Conservation (phyloP, 1,140 invertebrate species). For the Centruroides sculpturatus region DNA sequence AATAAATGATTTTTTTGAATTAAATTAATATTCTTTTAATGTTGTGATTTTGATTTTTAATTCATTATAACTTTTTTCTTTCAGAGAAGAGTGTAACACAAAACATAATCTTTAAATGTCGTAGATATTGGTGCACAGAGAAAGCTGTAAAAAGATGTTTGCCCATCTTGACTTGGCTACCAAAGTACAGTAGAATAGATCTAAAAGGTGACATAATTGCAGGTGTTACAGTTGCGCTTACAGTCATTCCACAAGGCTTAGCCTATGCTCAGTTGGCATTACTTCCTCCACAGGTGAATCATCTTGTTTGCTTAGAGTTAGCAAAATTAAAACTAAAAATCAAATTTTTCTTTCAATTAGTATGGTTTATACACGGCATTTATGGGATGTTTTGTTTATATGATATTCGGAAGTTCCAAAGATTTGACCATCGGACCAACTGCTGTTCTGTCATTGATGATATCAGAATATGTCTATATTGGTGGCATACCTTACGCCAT, state of each 20-base stretch:
- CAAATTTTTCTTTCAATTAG: conserved; percentile 25
- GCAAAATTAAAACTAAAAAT: not conserved
- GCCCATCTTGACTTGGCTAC: conserved; percentile 20
- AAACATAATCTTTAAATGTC: too few species aligned
- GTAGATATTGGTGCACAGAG: not conserved
- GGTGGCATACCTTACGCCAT: conserved; percentile 59
- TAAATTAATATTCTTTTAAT: too few species aligned
- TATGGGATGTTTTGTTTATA: conserved; percentile 79
- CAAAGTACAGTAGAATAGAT: conserved; percentile 18
- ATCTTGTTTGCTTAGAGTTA: not conserved
- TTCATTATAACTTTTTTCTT: not conserved
- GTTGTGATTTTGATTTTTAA: too few species aligned
- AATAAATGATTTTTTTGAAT: too few species aligned
- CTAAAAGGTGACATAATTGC: conserved; percentile 26
- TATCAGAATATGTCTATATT: conserved; percentile 51
- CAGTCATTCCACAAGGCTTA: conserved; percentile 35
- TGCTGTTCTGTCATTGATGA: conserved; percentile 65
- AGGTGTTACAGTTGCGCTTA: conserved; percentile 35
- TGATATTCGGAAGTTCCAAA: conserved; percentile 73
- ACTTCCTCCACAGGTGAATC: conserved; percentile 26
- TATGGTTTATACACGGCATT: conserved; percentile 84
- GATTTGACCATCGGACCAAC: conserved; percentile 84
- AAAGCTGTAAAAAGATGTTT: conserved; percentile 16
- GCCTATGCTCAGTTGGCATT: conserved; percentile 34
- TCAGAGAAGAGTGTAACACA: not conserved